Conservation (phyloP, 2,888 invertebrate genomes). For the Lithophane socia region DNA sequence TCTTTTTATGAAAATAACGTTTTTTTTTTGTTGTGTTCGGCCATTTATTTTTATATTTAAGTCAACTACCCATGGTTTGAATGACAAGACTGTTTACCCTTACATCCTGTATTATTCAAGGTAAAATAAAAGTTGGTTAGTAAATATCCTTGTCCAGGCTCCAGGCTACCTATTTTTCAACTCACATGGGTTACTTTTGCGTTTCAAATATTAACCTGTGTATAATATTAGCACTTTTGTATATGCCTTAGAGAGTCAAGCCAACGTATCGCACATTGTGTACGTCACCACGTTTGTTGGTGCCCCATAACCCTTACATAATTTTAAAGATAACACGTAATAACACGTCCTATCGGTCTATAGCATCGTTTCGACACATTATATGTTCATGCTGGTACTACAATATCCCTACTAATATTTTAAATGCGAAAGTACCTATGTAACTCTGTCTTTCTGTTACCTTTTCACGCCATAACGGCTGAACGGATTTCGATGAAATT, state of each 20-base stretch:
- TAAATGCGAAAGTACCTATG: background rate
- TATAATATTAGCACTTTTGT: background rate
- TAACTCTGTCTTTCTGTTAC: background rate
- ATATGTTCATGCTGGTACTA: background rate
- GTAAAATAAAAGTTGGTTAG: too few species aligned
- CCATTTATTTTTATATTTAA: too few species aligned
- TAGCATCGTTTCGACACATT: background rate
- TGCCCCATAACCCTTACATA: background rate
- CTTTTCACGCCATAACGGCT: background rate
- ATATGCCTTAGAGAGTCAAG: background rate
- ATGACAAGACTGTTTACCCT: too few species aligned
- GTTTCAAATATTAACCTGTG: too few species aligned
- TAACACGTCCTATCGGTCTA: constrained; percentile 5
- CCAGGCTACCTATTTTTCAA: background rate
- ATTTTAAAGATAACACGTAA: constrained; percentile 20
- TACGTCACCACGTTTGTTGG: background rate
- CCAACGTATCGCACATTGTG: background rate
- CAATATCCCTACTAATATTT: background rate
- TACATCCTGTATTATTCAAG: too few species aligned
- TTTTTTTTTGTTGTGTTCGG: too few species aligned
- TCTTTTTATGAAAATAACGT: too few species aligned
- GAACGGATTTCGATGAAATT: background rate
- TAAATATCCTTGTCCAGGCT: too few species aligned
- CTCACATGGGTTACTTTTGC: too few species aligned
- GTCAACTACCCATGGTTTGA: too few species aligned